Conservation (phyloP, 1,140 invertebrate genomes). For the Cheumatopsyche charites region DNA sequence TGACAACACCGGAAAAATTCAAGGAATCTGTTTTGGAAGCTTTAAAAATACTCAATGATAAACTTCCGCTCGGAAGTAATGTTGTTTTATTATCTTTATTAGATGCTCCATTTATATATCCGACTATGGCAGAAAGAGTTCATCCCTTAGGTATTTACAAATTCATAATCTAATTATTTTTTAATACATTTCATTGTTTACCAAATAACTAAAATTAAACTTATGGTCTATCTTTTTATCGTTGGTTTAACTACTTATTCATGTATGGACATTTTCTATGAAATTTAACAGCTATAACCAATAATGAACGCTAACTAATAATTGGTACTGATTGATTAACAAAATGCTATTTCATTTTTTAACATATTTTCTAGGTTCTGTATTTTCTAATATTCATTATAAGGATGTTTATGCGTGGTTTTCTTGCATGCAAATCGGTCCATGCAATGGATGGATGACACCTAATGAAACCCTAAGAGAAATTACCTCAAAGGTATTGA, state of each 20-base stretch:
- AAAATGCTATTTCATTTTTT: too few relatives aligned
- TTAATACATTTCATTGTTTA: neutral
- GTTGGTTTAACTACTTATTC: too few relatives aligned
- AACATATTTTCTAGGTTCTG: slow-evolving; percentile 41
- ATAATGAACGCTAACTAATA: too few relatives aligned
- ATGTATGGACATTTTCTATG: too few relatives aligned
- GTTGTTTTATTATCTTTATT: slow-evolving; percentile 59
- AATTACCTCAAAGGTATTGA: slow-evolving; percentile 51
- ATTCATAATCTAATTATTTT: too few relatives aligned
- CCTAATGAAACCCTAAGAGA: slow-evolving; percentile 56
- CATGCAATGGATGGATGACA: slow-evolving; percentile 61
- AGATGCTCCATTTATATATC: slow-evolving; percentile 59
- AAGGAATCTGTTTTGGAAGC: slow-evolving; percentile 52
- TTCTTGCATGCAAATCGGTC: slow-evolving; percentile 60
- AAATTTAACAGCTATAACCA: too few relatives aligned
- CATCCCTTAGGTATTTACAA: slow-evolving; percentile 60
- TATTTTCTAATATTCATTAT: slow-evolving; percentile 58
- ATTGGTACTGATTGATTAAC: too few relatives aligned
- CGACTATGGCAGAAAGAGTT: slow-evolving; percentile 54
- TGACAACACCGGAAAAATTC: slow-evolving; percentile 56
- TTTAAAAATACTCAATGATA: slow-evolving; percentile 53
- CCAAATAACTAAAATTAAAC: too few relatives aligned
- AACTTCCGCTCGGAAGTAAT: slow-evolving; percentile 57
- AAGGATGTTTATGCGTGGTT: slow-evolving; percentile 59
- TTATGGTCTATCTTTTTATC: too few relatives aligned